These are phyloP conservation scores for Rattus rattus DNA, from an alignment of 2,113 vertebrate species.

Conservation along the genomic window DNA sequence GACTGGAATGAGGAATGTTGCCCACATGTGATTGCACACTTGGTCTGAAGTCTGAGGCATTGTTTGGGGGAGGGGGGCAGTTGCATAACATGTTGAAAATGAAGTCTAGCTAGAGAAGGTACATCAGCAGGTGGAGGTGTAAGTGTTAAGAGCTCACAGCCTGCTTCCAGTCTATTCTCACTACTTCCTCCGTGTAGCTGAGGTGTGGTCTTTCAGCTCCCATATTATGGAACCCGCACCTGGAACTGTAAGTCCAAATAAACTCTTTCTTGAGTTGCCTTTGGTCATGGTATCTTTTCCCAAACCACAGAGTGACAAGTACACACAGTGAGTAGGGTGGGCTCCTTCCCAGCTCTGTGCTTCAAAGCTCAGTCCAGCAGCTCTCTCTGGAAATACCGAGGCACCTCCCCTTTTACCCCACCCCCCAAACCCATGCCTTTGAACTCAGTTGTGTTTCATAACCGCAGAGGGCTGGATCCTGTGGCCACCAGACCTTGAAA, in stretches of 20 bases:
- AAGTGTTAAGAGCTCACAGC: no score
- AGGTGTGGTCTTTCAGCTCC: background rate
- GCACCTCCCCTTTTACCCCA: no score
- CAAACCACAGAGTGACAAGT: background rate
- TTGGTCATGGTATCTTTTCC: no score
- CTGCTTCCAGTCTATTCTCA: rapidly evolving
- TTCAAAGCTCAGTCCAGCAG: background rate
- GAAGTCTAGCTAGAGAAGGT: background rate
- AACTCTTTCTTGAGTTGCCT: background rate
- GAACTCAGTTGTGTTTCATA: background rate
- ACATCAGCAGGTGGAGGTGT: no score
- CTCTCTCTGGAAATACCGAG: background rate
- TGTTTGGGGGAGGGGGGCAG: background rate
- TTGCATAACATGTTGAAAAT: background rate
- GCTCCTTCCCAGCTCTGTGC: background rate
- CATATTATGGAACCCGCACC: no score
- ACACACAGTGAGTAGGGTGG: no score
- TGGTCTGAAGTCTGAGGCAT: background rate
- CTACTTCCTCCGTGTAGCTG: background rate
- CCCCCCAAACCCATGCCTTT: rapidly evolving
- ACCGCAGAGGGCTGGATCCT: conserved; percentile 8
- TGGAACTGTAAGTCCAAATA: background rate
- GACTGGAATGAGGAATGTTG: background rate
- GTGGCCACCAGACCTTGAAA: conserved; percentile 80
- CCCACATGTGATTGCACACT: background rate